These are phyloP conservation scores for Tor tambroides DNA, from an alignment of 2,113 vertebrate species.

Conservation along the genomic window DNA sequence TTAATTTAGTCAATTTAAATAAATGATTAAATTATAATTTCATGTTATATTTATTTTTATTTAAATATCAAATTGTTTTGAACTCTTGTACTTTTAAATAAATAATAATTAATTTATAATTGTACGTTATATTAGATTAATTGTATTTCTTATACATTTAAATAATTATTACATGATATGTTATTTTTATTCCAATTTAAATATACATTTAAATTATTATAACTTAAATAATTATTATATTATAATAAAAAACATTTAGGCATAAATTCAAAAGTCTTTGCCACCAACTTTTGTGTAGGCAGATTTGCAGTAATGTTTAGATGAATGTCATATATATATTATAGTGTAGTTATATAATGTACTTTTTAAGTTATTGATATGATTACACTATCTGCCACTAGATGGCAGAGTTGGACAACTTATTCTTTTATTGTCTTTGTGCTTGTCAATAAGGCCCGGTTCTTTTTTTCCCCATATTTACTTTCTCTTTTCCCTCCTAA, in stretches of 20 bases:
- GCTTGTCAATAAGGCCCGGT: too few species aligned
- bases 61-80: neutral
- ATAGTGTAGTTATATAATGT: neutral
- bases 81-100: neutral
- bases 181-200: neutral
- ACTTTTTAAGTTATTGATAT: neutral
- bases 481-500: neutral
- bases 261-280: neutral
- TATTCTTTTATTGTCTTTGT: neutral
- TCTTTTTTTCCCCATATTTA: neutral
- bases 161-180: neutral
- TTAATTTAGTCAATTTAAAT: neutral
- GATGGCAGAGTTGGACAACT: conserved; percentile 52
- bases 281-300: neutral
- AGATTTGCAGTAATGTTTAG: too few species aligned
- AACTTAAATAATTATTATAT: neutral
- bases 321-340: too few species aligned
- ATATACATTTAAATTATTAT: neutral
- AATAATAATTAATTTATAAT: neutral
- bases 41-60: neutral
- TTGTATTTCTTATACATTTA: neutral
- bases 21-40: neutral
- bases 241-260: neutral
- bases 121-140: neutral
- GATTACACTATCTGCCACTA: conserved; percentile 43